A percentile compares a stretch with the other conserved stretches of the same genome.
Conservation (phyloP, 92 coral and sea anemone genomes). For the Phymanthus crucifer region DNA sequence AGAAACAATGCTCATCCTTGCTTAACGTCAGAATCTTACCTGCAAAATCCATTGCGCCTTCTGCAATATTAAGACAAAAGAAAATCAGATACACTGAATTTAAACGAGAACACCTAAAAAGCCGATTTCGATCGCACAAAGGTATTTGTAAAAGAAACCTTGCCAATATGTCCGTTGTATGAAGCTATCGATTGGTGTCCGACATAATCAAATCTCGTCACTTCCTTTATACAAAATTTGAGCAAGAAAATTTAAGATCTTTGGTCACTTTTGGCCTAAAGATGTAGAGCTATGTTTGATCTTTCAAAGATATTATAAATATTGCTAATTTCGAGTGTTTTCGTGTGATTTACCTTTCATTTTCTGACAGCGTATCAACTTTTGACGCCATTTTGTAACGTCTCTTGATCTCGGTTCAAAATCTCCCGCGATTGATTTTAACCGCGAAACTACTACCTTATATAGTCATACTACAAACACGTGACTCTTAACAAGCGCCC, state of each 20-base stretch:
- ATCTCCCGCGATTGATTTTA: conserved; percentile 47
- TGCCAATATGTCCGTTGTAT: too few relatives aligned
- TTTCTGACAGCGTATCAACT: conserved; percentile 34
- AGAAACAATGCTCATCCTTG: too few relatives aligned
- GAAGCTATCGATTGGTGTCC: neutral
- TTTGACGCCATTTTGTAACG: conserved; percentile 40
- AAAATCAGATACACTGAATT: neutral
- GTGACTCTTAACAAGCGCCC: conserved; percentile 29
- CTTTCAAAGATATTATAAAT: too few relatives aligned
- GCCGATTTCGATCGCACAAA: neutral
- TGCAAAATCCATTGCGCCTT: conserved; percentile 72
- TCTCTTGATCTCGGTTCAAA: conserved; percentile 23
- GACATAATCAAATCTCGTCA: neutral
- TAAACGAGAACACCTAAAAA: neutral
- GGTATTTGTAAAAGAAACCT: too few relatives aligned
- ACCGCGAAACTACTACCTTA: conserved; percentile 66
- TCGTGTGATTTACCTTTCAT: conserved; percentile 42
- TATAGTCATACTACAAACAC: conserved; percentile 40
- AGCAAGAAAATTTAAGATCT: neutral
- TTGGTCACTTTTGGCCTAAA: neutral
- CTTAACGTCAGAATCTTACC: conserved; percentile 34
- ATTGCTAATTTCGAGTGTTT: neutral
- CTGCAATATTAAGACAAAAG: conserved; percentile 38
- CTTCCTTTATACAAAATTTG: neutral
- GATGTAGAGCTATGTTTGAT: neutral